phyloP scores from a whole-genome alignment of 2,888 invertebrate genomes.

The Pseudanteris insignis region DNA sequence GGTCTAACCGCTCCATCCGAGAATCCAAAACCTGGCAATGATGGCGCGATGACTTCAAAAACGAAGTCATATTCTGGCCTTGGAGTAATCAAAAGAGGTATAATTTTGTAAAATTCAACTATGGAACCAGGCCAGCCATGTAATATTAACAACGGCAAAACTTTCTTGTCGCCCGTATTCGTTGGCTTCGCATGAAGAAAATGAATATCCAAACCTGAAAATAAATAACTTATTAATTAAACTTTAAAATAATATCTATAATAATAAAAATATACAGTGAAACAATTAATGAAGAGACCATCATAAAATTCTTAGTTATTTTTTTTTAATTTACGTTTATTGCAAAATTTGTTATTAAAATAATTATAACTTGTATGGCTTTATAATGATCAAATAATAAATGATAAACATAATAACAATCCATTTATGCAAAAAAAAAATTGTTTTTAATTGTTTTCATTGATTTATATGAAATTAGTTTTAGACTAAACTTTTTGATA shows the following conservation, averaged over 20 bases:
- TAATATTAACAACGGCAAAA: conserved; percentile 75
- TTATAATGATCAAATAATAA: too few relatives aligned
- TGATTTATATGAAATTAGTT: too few relatives aligned
- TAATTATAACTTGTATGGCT: too few relatives aligned
- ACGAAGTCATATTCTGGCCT: conserved; percentile 70
- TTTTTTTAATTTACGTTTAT: too few relatives aligned
- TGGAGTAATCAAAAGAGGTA: conserved; percentile 74
- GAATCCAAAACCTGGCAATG: conserved; percentile 66
- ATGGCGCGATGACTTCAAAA: conserved; percentile 72
- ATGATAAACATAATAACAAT: too few relatives aligned
- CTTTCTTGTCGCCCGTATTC: conserved; percentile 51
- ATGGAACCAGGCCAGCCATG: conserved; percentile 94
- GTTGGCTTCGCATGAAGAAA: conserved; percentile 74
- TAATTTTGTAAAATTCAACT: conserved; percentile 82
- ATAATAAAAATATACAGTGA: too few relatives aligned
- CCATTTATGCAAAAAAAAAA: too few relatives aligned
- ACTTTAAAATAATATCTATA: background rate
- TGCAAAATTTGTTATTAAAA: too few relatives aligned
- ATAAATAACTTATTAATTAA: background rate
- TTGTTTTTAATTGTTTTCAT: too few relatives aligned
- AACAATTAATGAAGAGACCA: too few relatives aligned
- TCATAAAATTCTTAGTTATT: too few relatives aligned
- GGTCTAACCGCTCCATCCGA: conserved; percentile 71
- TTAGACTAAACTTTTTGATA: too few relatives aligned
- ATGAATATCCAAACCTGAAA: conserved; percentile 71